These are phyloP conservation scores for Rousettus leschenaultii DNA, from an alignment of 2,113 vertebrate species.

Conservation along the genomic window DNA sequence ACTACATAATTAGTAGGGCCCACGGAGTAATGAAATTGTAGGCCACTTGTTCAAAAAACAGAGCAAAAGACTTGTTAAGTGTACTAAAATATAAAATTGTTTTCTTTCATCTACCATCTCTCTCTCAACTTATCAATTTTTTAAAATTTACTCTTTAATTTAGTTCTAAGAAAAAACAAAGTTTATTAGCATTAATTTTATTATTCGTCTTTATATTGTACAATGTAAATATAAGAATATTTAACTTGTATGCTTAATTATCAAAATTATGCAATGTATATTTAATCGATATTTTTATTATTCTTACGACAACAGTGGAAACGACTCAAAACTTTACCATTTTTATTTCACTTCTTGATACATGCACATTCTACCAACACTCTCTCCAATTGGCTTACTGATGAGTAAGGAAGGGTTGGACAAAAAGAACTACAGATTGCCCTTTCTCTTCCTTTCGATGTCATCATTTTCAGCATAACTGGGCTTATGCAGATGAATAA, in stretches of 20 bases:
- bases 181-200: not conserved
- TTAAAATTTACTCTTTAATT: not conserved
- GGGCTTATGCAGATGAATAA: not conserved
- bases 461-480: not conserved
- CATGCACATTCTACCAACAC: fast-evolving
- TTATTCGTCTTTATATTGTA: not conserved
- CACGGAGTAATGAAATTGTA: not conserved
- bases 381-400: not conserved
- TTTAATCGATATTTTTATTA: not conserved
- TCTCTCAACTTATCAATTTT: not conserved
- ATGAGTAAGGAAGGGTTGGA: not conserved
- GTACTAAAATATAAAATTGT: not conserved
- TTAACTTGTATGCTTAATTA: not conserved
- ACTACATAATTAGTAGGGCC: not conserved
- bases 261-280: not conserved
- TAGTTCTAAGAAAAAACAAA: not conserved
- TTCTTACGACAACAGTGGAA: not conserved
- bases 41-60: not conserved
- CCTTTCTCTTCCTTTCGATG: not conserved
- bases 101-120: not conserved
- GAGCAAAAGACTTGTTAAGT: not conserved
- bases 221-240: not conserved
- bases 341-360: not conserved
- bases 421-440: not conserved
- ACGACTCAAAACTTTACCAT: not conserved